These are phyloP conservation scores for Chymomyza caudatula DNA, from an alignment of 2,888 invertebrate species.

Conservation along the genomic window DNA sequence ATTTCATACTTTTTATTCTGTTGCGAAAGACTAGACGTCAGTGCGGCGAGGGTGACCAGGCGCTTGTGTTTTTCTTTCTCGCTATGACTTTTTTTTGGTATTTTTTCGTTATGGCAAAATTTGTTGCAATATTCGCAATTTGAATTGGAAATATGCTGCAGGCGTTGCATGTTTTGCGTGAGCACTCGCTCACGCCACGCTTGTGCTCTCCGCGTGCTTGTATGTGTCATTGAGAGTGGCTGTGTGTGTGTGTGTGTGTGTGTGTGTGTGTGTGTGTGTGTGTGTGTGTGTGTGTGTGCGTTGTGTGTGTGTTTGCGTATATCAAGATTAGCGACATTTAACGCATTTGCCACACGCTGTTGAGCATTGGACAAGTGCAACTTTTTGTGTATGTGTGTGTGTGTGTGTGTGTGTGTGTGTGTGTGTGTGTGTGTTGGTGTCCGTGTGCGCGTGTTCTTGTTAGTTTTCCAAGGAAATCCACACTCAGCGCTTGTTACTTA, in stretches of 20 bases:
- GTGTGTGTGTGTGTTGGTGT: not conserved
- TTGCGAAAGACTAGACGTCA: too few species aligned
- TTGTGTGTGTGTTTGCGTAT: constrained; percentile 28
- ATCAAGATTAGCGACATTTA: constrained; percentile 60
- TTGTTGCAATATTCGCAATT: constrained; percentile 63
- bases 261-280: constrained; percentile 12
- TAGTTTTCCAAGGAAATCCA: constrained; percentile 25
- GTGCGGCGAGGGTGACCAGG: too few species aligned
- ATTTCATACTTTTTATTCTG: not conserved
- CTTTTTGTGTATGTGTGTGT: not conserved
- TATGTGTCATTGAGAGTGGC: constrained; percentile 14
- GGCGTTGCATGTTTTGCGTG: constrained; percentile 56
- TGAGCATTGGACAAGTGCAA: constrained; percentile 34
- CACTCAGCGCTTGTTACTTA: constrained; percentile 26
- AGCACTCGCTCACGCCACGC: constrained; percentile 30
- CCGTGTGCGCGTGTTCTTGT: constrained; percentile 1
- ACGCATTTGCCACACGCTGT: constrained; percentile 55
- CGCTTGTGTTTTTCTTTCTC: constrained; percentile 1
- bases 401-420: not conserved
- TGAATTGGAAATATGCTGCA: constrained; percentile 61
- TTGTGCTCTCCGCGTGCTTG: not conserved
- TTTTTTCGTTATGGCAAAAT: constrained; percentile 30
- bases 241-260: constrained; percentile 1
- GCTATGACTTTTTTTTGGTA: not conserved
- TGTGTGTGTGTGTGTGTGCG: not conserved